Conservation (phyloP, 2,888 invertebrate species). For the Serrognathus titanus region DNA sequence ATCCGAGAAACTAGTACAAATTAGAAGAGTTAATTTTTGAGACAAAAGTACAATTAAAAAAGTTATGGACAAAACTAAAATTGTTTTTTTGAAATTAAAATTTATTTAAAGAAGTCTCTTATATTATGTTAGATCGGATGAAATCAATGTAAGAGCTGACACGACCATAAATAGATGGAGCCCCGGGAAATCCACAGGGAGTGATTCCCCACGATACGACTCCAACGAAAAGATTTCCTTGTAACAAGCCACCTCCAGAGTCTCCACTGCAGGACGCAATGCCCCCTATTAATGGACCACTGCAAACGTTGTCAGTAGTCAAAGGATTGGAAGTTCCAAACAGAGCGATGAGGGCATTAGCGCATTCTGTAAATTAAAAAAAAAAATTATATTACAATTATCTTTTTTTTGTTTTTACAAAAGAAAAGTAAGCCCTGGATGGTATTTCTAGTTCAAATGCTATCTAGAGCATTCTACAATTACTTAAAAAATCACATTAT, state of each 20-base stretch:
- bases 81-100: too few species aligned
- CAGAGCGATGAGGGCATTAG: constrained; percentile 42
- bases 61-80: too few species aligned
- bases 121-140: constrained; percentile 32
- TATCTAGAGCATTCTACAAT: too few species aligned
- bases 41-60: too few species aligned
- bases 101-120: too few species aligned
- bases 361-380: constrained; percentile 45
- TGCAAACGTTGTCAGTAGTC: constrained; percentile 51
- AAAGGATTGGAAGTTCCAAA: constrained; percentile 44
- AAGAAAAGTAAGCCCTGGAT: too few species aligned
- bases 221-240: constrained; percentile 44
- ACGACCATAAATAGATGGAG: constrained; percentile 54
- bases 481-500: too few species aligned
- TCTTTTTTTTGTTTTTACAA: too few species aligned
- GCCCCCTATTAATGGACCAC: constrained; percentile 45
- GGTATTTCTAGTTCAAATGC: too few species aligned
- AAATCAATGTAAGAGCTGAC: constrained; percentile 51
- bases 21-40: too few species aligned
- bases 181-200: constrained; percentile 53
- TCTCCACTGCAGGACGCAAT: constrained; percentile 54
- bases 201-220: constrained; percentile 55
- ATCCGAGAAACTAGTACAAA: too few species aligned
- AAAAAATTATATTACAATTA: neutral
- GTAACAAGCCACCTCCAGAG: constrained; percentile 55